Conservation (phyloP, 2,888 invertebrate species). For the Drosophila mulleri region DNA sequence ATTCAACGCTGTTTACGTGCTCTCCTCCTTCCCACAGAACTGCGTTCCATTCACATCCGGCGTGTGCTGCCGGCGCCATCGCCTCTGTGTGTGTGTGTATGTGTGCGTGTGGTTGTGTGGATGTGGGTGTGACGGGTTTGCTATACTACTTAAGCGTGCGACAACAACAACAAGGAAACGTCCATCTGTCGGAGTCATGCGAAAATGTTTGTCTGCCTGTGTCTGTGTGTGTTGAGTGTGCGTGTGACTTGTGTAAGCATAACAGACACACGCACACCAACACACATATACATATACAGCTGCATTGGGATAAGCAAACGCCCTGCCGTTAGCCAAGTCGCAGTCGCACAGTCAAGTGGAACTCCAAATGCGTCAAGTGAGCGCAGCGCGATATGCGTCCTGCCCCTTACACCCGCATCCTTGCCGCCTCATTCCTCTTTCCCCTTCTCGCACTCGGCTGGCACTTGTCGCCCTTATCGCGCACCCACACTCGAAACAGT, state of each 20-base stretch:
- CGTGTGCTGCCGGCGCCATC: slow-evolving; percentile 32
- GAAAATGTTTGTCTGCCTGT: slow-evolving; percentile 52
- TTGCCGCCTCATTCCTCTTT: neutral
- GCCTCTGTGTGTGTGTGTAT: slow-evolving; percentile 9
- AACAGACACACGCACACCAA: slow-evolving; percentile 19
- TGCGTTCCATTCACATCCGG: slow-evolving; percentile 32
- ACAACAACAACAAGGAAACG: slow-evolving; percentile 57
- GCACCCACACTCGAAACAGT: slow-evolving; percentile 51
- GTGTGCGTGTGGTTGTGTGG: slow-evolving; percentile 3
- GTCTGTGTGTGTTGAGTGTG: slow-evolving; percentile 27
- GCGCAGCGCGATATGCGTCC: slow-evolving; percentile 52
- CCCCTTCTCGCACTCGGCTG: slow-evolving; percentile 7
- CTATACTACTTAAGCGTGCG: slow-evolving; percentile 67
- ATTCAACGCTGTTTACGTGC: slow-evolving; percentile 78
- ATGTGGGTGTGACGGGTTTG: slow-evolving; percentile 33
- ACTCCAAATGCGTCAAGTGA: slow-evolving; percentile 69
- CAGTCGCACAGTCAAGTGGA: slow-evolving; percentile 58
- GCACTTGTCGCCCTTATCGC: slow-evolving; percentile 54
- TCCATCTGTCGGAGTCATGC: slow-evolving; percentile 66
- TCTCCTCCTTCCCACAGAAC: slow-evolving; percentile 18
- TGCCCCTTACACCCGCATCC: neutral
- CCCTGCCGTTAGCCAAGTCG: slow-evolving; percentile 60
- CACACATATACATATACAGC: neutral
- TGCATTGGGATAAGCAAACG: slow-evolving; percentile 49
- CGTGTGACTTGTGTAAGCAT: slow-evolving; percentile 37